phyloP scores from a whole-genome alignment of 2,113 vertebrate genomes.

The Coturnix japonica region DNA sequence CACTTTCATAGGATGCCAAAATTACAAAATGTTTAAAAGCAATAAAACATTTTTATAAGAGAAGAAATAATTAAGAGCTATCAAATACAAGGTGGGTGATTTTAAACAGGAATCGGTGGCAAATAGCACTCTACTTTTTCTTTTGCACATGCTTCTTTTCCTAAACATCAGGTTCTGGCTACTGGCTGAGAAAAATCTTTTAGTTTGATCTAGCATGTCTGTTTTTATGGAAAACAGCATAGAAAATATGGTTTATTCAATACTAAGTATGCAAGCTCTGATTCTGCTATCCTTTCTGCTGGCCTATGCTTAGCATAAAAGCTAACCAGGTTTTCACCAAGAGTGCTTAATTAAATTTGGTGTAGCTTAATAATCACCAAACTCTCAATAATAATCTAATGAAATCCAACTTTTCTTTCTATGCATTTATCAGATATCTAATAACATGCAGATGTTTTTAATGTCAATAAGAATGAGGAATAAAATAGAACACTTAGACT shows the following conservation, averaged over 20 bases:
- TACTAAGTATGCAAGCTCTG: conserved; percentile 2
- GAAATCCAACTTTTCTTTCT: not conserved
- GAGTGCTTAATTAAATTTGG: not conserved
- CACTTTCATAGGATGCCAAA: not conserved
- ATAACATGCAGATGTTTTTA: not conserved
- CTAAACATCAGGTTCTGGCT: conserved; percentile 4
- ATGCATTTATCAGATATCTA: not conserved
- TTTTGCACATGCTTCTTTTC: conserved; percentile 19
- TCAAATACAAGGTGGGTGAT: not conserved
- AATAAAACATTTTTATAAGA: not conserved
- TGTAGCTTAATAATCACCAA: not conserved
- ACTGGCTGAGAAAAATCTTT: conserved; percentile 53
- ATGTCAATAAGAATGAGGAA: not conserved
- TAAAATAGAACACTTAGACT: not conserved
- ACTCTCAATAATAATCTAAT: not conserved
- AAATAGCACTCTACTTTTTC: not conserved
- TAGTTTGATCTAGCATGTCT: conserved; percentile 39
- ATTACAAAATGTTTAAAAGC: not conserved
- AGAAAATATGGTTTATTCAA: conserved; percentile 46
- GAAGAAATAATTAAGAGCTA: not conserved
- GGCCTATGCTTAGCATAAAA: not conserved
- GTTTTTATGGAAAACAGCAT: conserved; percentile 56
- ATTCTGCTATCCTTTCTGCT: not conserved
- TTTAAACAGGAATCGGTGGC: conserved; percentile 24
- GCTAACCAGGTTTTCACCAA: not conserved